Conservation (phyloP, 2,888 invertebrate genomes). For the Antheraea assamensis region DNA sequence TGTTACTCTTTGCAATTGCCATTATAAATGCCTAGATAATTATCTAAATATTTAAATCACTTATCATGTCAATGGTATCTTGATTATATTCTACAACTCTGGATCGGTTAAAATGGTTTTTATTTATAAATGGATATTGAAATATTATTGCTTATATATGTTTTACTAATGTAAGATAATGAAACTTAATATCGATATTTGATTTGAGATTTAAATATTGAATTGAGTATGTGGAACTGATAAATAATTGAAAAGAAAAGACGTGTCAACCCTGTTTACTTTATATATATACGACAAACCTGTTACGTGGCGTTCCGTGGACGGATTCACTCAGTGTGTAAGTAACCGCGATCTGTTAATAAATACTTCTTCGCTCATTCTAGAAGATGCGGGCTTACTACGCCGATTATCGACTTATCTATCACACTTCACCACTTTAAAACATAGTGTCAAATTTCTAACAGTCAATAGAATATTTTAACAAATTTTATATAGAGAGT, state of each 20-base stretch:
- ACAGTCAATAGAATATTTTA: neutral
- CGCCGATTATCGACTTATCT: constrained; percentile 32
- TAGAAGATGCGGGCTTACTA: constrained; percentile 34
- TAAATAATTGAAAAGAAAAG: neutral
- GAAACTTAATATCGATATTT: too few species aligned
- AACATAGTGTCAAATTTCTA: neutral
- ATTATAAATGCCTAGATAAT: too few species aligned
- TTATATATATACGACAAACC: constrained; percentile 33
- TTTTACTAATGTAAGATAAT: too few species aligned
- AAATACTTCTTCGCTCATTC: constrained; percentile 54
- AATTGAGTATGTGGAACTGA: too few species aligned
- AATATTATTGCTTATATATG: too few species aligned
- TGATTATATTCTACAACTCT: too few species aligned
- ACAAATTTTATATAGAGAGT: neutral
- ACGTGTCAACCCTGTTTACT: constrained; percentile 45
- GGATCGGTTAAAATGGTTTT: too few species aligned
- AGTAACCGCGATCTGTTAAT: constrained; percentile 62
- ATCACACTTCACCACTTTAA: neutral
- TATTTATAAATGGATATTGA: too few species aligned
- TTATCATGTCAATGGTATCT: too few species aligned
- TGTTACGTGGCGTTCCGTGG: constrained; percentile 55
- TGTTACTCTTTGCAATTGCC: too few species aligned
- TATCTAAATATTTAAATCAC: too few species aligned
- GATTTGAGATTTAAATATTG: too few species aligned
- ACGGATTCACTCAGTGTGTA: constrained; percentile 55